phyloP scores from a whole-genome alignment of 2,888 invertebrate species.

The Phortica okadai region DNA sequence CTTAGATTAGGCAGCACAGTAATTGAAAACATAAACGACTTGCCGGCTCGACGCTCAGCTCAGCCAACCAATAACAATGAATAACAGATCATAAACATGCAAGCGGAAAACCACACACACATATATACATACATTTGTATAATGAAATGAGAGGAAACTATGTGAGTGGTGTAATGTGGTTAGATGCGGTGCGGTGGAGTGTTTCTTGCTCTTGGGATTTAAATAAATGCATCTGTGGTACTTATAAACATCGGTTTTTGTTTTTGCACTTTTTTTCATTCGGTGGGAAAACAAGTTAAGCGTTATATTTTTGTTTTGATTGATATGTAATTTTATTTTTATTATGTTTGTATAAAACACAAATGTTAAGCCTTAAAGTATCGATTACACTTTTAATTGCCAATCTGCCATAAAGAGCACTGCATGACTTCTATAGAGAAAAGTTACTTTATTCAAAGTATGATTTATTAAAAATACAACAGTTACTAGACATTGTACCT shows the following conservation, averaged over 20 bases:
- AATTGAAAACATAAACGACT: slow-evolving; percentile 53
- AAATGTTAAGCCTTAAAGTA: slow-evolving; percentile 51
- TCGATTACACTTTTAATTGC: slow-evolving; percentile 61
- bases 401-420: neutral
- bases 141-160: neutral
- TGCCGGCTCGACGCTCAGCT: slow-evolving; percentile 19
- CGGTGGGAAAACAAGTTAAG: slow-evolving; percentile 67
- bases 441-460: too few species aligned
- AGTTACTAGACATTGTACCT: too few species aligned
- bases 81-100: neutral
- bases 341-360: slow-evolving; percentile 48
- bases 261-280: slow-evolving; percentile 9
- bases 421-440: too few species aligned
- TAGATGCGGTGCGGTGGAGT: neutral
- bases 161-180: neutral
- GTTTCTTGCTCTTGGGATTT: neutral
- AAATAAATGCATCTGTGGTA: slow-evolving; percentile 27
- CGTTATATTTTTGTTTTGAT: slow-evolving; percentile 71
- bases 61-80: slow-evolving; percentile 34
- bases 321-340: slow-evolving; percentile 68
- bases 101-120: slow-evolving; percentile 18
- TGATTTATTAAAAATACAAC: too few species aligned
- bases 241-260: slow-evolving; percentile 39
- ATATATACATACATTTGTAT: slow-evolving; percentile 44
- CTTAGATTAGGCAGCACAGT: slow-evolving; percentile 60